Evolutionary conservation across 2,888 invertebrate species (phyloP), one percentile per base, ranked within the genome.

Genomic region (Hypomecis punctinalis): DNA sequence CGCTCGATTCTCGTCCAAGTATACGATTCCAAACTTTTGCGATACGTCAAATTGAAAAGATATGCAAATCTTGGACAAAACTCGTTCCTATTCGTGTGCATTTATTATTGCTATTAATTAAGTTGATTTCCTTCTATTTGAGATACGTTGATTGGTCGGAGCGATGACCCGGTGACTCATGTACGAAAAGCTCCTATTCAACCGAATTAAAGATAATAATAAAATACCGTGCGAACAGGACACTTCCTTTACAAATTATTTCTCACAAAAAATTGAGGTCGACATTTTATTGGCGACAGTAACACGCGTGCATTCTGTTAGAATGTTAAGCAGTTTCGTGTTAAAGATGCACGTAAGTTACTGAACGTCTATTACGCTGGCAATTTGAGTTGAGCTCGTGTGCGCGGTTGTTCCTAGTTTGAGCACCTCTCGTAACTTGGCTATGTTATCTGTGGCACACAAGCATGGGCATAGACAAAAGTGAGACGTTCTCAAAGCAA

Each of bases 261-360:
- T 79, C 76, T 77, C 77, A 88, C 83, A 85, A 89, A 89, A 84
- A 85, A 91, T 85, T 81, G 85, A 89, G 91, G 90, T 84, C 88
- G 87, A 81, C 80, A 79, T 82, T 89, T 89, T 88, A 89, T 89
- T 89, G 85, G 86, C 85, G 85, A 85, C 85, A 82, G 80, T 82
- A 74, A 69, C 75, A 76, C 81, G 79, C 82, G 78, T 81, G 85
- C 83, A 87, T 87, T 86, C 86, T 80, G 84, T 83, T 83, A 84
- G 92, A 92, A 93, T 92, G 89, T 85, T 91, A 91, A 93, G 81
- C 87, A 90, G 91, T 84, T 88, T 90, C 88, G 82, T 80, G 85
- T 81, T 86, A 86, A 86, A 81, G 78, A 77, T 77, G 81, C 45
- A 59, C 58, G 63, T 55, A 55, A 54, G 40, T 60, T 76, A 78